phyloP scores from a whole-genome alignment of 2,797 vertebrate species.

The Melopsittacus undulatus region DNA sequence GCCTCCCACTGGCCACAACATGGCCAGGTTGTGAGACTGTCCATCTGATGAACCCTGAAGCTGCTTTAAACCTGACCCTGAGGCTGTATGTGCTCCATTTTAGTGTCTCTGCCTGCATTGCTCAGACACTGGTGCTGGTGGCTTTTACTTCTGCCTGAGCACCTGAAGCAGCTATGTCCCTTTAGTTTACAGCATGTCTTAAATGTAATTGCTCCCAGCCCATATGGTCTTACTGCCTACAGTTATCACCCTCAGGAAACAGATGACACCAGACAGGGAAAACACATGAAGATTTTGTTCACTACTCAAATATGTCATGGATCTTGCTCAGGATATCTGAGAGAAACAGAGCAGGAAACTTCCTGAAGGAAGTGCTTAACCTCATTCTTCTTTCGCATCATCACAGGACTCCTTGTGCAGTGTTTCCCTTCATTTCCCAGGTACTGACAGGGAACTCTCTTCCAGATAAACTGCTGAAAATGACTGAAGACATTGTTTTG shows the following conservation, averaged over 20 bases:
- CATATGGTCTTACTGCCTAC: not conserved
- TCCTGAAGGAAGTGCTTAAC: not conserved
- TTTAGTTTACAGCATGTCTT: not conserved
- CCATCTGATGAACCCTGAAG: not conserved
- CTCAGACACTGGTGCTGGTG: fast-evolving
- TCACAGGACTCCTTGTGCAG: not conserved
- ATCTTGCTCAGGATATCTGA: not conserved
- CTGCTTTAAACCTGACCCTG: not conserved
- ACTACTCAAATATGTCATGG: not conserved
- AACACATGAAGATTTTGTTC: not conserved
- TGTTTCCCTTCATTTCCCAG: not conserved
- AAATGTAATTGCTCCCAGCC: not conserved
- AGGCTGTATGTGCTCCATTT: not conserved
- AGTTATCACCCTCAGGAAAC: not conserved
- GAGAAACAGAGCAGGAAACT: not conserved
- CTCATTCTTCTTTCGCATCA: not conserved
- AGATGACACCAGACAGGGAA: fast-evolving
- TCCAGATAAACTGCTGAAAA: not conserved
- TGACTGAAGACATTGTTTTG: not conserved
- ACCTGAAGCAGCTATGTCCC: not conserved
- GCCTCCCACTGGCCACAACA: not conserved
- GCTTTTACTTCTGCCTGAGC: not conserved
- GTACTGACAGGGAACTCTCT: not conserved
- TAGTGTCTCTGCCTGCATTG: not conserved
- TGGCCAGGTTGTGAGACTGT: not conserved